phyloP scores from a whole-genome alignment of 2,888 invertebrate genomes.

The Megastigmus dorsalis region DNA sequence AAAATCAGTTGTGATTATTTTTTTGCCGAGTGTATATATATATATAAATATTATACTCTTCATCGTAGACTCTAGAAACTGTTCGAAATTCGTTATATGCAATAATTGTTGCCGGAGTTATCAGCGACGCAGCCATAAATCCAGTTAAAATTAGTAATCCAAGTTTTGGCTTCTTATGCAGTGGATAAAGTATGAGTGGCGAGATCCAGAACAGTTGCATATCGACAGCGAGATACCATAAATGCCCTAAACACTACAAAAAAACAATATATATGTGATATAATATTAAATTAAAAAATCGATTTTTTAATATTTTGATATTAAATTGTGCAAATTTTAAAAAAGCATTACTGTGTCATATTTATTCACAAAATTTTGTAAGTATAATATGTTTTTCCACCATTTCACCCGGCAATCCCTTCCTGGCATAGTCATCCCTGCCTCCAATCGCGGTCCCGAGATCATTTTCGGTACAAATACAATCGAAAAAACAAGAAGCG shows the following conservation, averaged over 20 bases:
- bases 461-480: constrained; percentile 76
- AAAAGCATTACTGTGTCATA: constrained; percentile 65
- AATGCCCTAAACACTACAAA: constrained; percentile 76
- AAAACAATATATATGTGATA: not conserved
- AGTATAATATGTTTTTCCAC: constrained; percentile 76
- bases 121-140: constrained; percentile 64
- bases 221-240: constrained; percentile 79
- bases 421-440: constrained; percentile 53
- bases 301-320: no score
- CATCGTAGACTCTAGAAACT: constrained; percentile 64
- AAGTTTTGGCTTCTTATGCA: constrained; percentile 72
- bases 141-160: constrained; percentile 66
- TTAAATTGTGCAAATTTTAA: not conserved
- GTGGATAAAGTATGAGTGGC: constrained; percentile 76
- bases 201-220: constrained; percentile 78
- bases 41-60: constrained; percentile 68
- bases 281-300: not conserved
- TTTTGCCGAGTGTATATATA: no score
- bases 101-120: constrained; percentile 68
- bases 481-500: constrained; percentile 75
- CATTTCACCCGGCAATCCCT: constrained; percentile 73
- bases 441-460: constrained; percentile 70
- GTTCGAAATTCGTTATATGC: constrained; percentile 71
- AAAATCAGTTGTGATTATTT: no score
- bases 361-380: constrained; percentile 75